Base-by-base conservation (phyloP, 2,888 invertebrate genomes). In the Branchipolynoe longqiensis region DNA sequence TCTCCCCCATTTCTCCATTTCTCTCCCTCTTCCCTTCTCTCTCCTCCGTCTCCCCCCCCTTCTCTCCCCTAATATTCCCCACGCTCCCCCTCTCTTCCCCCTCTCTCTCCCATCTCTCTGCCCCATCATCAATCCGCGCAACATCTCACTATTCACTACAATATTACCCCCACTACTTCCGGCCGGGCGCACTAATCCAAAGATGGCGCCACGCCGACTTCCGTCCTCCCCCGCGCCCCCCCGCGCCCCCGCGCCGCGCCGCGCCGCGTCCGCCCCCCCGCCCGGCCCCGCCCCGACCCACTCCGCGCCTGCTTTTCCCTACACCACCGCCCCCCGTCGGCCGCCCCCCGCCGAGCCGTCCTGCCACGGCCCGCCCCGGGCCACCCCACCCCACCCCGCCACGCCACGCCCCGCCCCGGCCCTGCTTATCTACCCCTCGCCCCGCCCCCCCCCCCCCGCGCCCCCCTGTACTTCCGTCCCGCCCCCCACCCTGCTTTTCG, bases 191-290 rank as follows among this genome's bases (percentile, higher is more conserved):
- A 69, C 69, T 69, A 38, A 69, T 41, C 78, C 48, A 12, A 78
- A 78, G 78, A 78, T 78, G 78, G 78, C 78, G 78, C 48, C 48
- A 48, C 28, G n/a, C 14, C 8, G 78, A 54, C 78, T 78, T 78
- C 78, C 78, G 78, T 25, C 28, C 31, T 31, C n/a, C 6, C 14
- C 28, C 18, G 41, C 31, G 78, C 78, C 28, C 48, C 14, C 31
- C 48, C 41, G 78, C 28, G 8, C 31, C 54, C 48, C 25, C n/a
- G 78, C 28, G 41, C 6, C 8, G 31, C 31, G 54, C 14, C 78
- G 54, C 38, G 38, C 40, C 41, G 73, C n/a, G n/a, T n/a, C 78
- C 28, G 28, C 14, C 31, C 48, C 41, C 48, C 28, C 8, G 54
- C 54, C 48, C 25, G 28, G 78, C 28, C 28, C 6, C 8, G 31